Percentiles rank a stretch among this genome's conserved stretches.
Conservation (phyloP, 1,140 invertebrate genomes). For the Alviniconcha marisindica region DNA sequence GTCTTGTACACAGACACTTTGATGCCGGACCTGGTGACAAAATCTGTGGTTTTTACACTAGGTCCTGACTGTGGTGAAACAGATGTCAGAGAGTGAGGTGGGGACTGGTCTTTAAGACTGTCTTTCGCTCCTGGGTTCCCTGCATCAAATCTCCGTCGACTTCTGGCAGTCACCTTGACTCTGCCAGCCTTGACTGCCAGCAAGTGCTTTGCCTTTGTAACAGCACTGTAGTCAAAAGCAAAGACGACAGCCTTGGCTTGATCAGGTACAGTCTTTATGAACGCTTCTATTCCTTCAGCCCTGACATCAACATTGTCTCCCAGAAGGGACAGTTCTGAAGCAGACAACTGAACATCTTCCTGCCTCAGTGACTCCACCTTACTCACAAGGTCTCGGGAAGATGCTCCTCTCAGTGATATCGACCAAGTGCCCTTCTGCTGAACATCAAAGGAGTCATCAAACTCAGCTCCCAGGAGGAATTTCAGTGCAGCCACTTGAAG, state of each 20-base stretch:
- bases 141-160: not conserved
- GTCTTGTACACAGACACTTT: slow-evolving; percentile 75
- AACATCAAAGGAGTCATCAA: too few relatives aligned
- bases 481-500: too few relatives aligned
- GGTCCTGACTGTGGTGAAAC: not conserved
- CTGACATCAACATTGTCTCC: not conserved
- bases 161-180: not conserved
- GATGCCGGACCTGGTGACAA: slow-evolving; percentile 18
- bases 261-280: not conserved
- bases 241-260: slow-evolving; percentile 13
- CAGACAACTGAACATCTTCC: not conserved
- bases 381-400: not conserved
- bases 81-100: not conserved
- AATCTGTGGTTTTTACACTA: not conserved
- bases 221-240: slow-evolving; percentile 15
- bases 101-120: not conserved
- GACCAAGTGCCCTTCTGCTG: too few relatives aligned
- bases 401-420: too few relatives aligned
- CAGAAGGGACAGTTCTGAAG: not conserved
- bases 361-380: slow-evolving; percentile 1
- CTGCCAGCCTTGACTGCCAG: not conserved
- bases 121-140: too few relatives aligned
- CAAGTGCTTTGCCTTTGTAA: slow-evolving; percentile 28
- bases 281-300: slow-evolving; percentile 2
- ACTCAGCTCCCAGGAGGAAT: too few relatives aligned